Evolutionary conservation across 53 echinoderm and acorn worm genomes (phyloP).

Genomic region (Echinarachnius parma): DNA sequence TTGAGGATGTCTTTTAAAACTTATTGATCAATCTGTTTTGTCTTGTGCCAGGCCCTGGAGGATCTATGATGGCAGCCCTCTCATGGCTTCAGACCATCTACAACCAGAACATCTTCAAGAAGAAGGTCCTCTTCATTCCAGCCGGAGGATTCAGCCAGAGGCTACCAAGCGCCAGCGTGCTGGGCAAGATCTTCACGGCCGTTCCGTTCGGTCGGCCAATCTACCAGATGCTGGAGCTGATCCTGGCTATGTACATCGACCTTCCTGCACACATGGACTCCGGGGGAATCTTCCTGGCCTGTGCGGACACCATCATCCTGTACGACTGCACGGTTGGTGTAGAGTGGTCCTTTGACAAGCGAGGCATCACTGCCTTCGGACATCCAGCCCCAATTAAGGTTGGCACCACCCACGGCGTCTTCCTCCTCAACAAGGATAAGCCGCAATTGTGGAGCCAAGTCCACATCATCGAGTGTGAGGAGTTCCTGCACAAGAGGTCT

Average conservation of each 20-base stretch:
- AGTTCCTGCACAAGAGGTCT: slow-evolving; percentile 81
- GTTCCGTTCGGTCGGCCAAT: slow-evolving; percentile 77
- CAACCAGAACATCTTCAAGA: slow-evolving; percentile 40
- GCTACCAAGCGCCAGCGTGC: slow-evolving; percentile 73
- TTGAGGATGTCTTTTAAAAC: too few relatives aligned
- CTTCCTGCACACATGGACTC: slow-evolving; percentile 72
- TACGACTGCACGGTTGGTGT: slow-evolving; percentile 55
- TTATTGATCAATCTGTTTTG: too few relatives aligned
- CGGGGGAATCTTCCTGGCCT: slow-evolving; percentile 70
- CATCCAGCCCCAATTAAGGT: slow-evolving; percentile 74
- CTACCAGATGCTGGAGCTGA: slow-evolving; percentile 83
- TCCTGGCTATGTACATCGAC: slow-evolving; percentile 75
- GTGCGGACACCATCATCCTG: slow-evolving; percentile 74
- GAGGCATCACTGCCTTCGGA: slow-evolving; percentile 80
- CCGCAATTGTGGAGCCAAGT: slow-evolving; percentile 27
- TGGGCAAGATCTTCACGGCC: slow-evolving; percentile 86
- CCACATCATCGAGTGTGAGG: slow-evolving; percentile 54
- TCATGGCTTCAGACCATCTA: slow-evolving; percentile 54
- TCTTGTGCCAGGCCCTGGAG: slow-evolving; percentile 94
- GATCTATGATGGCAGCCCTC: slow-evolving; percentile 73
- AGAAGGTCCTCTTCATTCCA: slow-evolving; percentile 77
- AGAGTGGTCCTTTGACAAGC: slow-evolving; percentile 63
- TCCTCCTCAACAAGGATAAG: slow-evolving; percentile 32
- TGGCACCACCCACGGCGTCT: slow-evolving; percentile 86
- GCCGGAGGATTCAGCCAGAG: slow-evolving; percentile 91